phyloP scores from a whole-genome alignment of 2,888 invertebrate genomes.

The Ochlodes sylvanus region DNA sequence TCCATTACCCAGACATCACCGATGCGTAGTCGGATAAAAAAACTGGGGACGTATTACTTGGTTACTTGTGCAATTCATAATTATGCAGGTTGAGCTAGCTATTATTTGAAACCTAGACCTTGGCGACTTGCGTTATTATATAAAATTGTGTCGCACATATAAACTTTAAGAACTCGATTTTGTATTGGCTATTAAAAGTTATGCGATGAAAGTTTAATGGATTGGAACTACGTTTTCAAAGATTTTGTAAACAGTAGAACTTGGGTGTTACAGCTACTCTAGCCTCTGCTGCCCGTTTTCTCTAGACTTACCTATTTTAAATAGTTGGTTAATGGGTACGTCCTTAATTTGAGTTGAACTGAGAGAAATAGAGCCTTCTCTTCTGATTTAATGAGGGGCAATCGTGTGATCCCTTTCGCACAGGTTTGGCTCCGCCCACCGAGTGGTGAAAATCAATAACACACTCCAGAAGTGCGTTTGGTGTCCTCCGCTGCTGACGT shows the following conservation, averaged over 20 bases:
- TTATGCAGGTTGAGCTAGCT: no score
- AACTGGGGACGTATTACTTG: no score
- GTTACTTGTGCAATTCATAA: no score
- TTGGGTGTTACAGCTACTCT: conserved; percentile 51
- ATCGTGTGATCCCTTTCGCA: conserved; percentile 83
- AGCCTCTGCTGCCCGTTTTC: conserved; percentile 73
- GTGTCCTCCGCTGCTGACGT: conserved; percentile 79
- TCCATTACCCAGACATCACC: no score
- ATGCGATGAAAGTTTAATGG: conserved; percentile 31
- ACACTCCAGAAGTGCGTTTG: conserved; percentile 81
- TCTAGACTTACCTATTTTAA: conserved; percentile 78
- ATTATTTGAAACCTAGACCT: no score
- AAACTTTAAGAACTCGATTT: conserved; percentile 3
- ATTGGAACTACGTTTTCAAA: conserved; percentile 33
- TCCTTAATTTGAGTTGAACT: conserved; percentile 81
- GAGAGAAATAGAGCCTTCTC: conserved; percentile 76
- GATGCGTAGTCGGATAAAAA: no score
- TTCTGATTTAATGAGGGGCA: conserved; percentile 81
- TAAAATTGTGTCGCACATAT: neutral
- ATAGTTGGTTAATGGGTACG: conserved; percentile 83
- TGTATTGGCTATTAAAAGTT: conserved; percentile 30
- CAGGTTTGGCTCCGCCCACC: conserved; percentile 79
- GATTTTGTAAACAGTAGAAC: conserved; percentile 39
- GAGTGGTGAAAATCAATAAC: conserved; percentile 84
- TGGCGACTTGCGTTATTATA: neutral